Conservation (phyloP, 2,113 vertebrate genomes). For the Cryptotis parvus region DNA sequence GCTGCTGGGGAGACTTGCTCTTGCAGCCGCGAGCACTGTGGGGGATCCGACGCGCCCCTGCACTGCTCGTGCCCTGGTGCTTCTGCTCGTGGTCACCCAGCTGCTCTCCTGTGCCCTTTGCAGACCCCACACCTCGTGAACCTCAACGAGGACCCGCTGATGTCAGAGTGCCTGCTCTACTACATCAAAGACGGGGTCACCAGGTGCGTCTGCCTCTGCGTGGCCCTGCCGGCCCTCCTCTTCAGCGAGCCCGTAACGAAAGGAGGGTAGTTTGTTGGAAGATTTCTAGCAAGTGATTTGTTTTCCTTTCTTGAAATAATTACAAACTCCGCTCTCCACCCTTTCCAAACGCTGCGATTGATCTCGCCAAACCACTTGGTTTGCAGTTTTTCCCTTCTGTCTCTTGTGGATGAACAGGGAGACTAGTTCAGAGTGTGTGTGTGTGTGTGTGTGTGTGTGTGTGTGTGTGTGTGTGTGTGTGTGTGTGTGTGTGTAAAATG, state of each 20-base stretch:
- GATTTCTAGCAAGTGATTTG: conserved; percentile 39
- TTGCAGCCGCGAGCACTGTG: neutral
- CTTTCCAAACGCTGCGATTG: conserved; percentile 20
- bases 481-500: neutral
- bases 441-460: too few relatives aligned
- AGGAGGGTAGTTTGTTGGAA: conserved; percentile 42
- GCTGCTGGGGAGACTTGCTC: neutral
- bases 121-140: conserved; percentile 99
- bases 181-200: conserved; percentile 99
- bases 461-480: too few relatives aligned
- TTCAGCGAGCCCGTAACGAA: conserved; percentile 31
- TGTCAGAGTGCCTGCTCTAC: conserved; percentile 99
- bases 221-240: conserved; percentile 51
- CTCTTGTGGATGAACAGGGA: neutral
- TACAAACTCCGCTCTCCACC: neutral
- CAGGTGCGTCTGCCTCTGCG: conserved; percentile 87
- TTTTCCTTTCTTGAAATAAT: conserved; percentile 54
- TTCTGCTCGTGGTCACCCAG: neutral
- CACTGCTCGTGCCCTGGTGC: neutral
- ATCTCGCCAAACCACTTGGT: neutral
- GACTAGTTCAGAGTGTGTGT: neutral
- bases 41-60: neutral
- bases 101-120: conserved; percentile 64
- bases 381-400: conserved; percentile 26
- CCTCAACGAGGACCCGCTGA: conserved; percentile 98